phyloP scores from a whole-genome alignment of 2,113 vertebrate genomes.

The Leucopsar rothschildi region DNA sequence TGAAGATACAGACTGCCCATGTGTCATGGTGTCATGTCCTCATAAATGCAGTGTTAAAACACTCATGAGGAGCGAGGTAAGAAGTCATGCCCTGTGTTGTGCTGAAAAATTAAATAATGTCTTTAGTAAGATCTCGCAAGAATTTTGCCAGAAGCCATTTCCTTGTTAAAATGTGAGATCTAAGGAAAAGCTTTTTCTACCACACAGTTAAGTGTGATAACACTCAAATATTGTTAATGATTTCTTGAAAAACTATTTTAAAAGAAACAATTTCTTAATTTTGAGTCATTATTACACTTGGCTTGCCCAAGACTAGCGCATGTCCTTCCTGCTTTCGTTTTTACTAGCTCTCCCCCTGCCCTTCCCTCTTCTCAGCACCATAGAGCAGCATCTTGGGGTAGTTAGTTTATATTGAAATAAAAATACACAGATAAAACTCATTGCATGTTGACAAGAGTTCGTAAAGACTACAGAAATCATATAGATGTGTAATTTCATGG shows the following conservation, averaged over 20 bases:
- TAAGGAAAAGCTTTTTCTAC: slow-evolving; percentile 30
- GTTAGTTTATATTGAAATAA: not conserved
- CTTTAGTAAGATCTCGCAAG: not conserved
- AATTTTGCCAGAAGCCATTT: slow-evolving; percentile 27
- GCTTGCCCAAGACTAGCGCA: not conserved
- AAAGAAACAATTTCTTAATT: not conserved
- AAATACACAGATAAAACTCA: not conserved
- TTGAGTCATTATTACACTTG: slow-evolving; percentile 18
- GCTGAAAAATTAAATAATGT: not conserved
- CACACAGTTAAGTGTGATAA: slow-evolving; percentile 47
- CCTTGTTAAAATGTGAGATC: not conserved
- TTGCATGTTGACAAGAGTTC: not conserved
- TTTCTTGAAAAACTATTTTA: not conserved
- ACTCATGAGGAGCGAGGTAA: slow-evolving; percentile 92
- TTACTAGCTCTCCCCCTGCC: not conserved
- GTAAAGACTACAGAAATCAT: not conserved
- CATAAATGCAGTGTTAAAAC: slow-evolving; percentile 91
- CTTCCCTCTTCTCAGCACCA: not conserved
- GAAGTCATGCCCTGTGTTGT: slow-evolving; percentile 27
- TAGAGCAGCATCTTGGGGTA: not conserved
- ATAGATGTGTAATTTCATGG: not conserved
- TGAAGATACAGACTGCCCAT: slow-evolving; percentile 92
- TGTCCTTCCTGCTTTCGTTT: slow-evolving; percentile 28
- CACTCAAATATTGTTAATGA: not conserved
- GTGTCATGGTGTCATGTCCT: slow-evolving; percentile 90